These are phyloP conservation scores for Mobula birostris DNA, from an alignment of 2,113 vertebrate genomes.

Conservation along the genomic window DNA sequence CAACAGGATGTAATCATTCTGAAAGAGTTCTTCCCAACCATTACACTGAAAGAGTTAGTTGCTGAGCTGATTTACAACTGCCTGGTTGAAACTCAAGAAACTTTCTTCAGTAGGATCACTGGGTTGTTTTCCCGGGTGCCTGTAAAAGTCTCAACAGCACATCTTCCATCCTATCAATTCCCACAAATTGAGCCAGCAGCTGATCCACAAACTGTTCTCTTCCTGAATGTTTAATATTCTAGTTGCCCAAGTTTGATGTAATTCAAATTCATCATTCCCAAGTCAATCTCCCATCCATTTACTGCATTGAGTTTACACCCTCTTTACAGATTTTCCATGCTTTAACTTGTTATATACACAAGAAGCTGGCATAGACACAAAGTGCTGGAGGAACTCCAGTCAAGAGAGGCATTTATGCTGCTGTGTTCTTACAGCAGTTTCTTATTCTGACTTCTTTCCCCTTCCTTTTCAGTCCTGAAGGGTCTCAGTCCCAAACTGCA, in stretches of 20 bases:
- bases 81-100: background rate
- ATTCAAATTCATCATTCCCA: background rate
- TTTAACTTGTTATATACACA: too few relatives aligned
- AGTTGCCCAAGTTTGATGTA: too few relatives aligned
- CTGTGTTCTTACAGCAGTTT: too few relatives aligned
- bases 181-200: background rate
- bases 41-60: background rate
- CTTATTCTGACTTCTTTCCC: too few relatives aligned
- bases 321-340: too few relatives aligned
- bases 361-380: too few relatives aligned
- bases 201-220: background rate
- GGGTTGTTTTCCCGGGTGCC: background rate
- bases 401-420: too few relatives aligned
- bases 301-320: background rate
- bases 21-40: background rate
- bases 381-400: too few relatives aligned
- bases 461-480: too few relatives aligned
- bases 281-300: background rate
- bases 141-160: conserved; percentile 30
- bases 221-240: background rate
- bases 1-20: background rate
- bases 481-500: too few relatives aligned
- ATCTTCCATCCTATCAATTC: background rate
- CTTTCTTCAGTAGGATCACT: background rate
- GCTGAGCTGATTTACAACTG: background rate